Evolutionary conservation across 23 tunicate species (phyloP), one percentile per base, ranked within the genome.

Genomic region (Diplosoma virens): DNA sequence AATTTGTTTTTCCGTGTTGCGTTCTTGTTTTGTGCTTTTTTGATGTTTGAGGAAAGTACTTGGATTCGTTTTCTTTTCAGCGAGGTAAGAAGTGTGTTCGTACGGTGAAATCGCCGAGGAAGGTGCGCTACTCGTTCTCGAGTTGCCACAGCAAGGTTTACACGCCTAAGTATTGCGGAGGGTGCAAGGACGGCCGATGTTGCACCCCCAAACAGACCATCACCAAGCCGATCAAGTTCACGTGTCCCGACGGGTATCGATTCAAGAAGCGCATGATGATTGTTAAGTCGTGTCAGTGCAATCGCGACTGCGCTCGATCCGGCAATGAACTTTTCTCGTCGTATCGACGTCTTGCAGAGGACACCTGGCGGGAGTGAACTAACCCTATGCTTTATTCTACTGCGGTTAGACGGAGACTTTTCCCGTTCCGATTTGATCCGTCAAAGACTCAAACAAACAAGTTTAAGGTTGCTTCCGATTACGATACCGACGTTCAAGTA

Each of bases 221-320:
- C 21, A 90, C 97, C 27, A 50, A 70, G 3, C 37, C 89, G 1
- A 66, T 84, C 27, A 58, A 75, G 34, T 90, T 90, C 66, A 66
- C 76, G 30, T 90, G 97, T 64, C 82, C 71, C 28, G 84, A 79
- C 52, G 97, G 97, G 32, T 78, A 72, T 55, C 59, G 58, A 21
- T 90, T 90, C 61, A 90, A 90, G 35, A 84, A 84, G 82, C 58
- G 84, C 14, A 79, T 90, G 89, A 84, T 84, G 89, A 75, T 78
- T 58, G 79, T 90, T 3, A 90, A 90, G 41, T 82, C 89, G 3
- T 90, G 97, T 73, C 33, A 65, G 22, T 90, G 97, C 85, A 31
- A 47, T 36, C 37, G 66, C 28, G 58, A 58, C 24, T 87, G 94
- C 33, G 59, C 76, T n/a, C 27, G 25, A 17, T 78, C 91, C 2